phyloP scores from a whole-genome alignment of 2,797 vertebrate species.

The Myotis daubentonii region DNA sequence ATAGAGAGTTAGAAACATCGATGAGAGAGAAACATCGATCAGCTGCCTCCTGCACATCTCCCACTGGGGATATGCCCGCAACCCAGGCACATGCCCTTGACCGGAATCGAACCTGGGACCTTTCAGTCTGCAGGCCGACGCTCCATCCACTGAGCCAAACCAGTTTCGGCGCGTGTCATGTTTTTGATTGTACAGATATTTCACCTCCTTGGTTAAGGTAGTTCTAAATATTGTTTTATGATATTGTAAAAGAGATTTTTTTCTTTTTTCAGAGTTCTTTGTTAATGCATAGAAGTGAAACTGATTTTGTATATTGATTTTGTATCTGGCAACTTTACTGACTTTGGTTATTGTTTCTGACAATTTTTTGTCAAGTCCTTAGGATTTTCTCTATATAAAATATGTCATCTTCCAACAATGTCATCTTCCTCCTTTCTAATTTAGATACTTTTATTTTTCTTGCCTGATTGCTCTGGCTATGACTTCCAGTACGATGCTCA shows the following conservation, averaged over 20 bases:
- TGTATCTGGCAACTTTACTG: background rate
- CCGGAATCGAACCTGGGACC: too few species aligned
- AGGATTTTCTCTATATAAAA: background rate
- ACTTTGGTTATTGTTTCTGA: background rate
- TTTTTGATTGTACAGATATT: background rate
- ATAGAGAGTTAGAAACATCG: too few species aligned
- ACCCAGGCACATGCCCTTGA: too few species aligned
- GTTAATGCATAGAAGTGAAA: background rate
- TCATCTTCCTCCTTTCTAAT: background rate
- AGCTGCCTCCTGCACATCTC: too few species aligned
- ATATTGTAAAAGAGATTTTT: background rate
- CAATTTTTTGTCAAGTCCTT: background rate
- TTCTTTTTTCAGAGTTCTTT: background rate
- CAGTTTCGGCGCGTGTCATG: too few species aligned
- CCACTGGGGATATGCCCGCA: too few species aligned
- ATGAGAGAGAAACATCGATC: too few species aligned
- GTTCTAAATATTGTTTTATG: slow-evolving; percentile 17
- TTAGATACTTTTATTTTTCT: background rate
- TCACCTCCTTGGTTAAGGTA: background rate
- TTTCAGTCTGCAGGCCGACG: too few species aligned
- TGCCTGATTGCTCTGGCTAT: background rate
- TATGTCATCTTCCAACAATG: background rate
- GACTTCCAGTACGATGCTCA: background rate
- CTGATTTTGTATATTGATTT: background rate
- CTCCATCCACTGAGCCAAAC: too few species aligned